Evolutionary conservation across 2,113 vertebrate genomes (phyloP).

Genomic region (Daboia siamensis): DNA sequence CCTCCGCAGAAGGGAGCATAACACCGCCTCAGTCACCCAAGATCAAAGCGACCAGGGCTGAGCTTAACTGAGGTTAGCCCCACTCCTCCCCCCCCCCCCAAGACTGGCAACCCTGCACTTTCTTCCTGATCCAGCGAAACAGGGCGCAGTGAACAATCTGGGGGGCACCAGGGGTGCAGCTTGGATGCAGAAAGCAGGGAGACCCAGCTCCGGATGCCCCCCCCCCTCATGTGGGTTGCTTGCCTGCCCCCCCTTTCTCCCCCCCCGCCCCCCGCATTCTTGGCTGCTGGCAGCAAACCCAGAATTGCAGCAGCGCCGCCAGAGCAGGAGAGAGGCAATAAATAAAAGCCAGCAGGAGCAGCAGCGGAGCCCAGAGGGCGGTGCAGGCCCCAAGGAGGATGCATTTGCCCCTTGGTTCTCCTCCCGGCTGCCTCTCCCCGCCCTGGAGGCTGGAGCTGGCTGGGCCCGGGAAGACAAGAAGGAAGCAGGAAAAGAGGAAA

Average conservation of each 20-base stretch:
- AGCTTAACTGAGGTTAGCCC: not conserved
- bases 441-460: slow-evolving; percentile 83
- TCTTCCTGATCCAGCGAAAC: not conserved
- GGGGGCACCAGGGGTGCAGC: not conserved
- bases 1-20: not conserved
- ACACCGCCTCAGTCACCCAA: not conserved
- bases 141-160: not conserved
- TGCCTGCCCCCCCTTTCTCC: slow-evolving; percentile 56
- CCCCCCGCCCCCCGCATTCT: slow-evolving; percentile 19
- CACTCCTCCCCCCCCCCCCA: accelerated
- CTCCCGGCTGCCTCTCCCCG: slow-evolving; percentile 75
- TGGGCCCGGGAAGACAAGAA: slow-evolving; percentile 2
- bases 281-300: slow-evolving; percentile 83
- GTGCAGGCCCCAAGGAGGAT: slow-evolving; percentile 72
- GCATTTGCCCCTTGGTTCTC: slow-evolving; percentile 87
- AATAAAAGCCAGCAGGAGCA: slow-evolving; percentile 88
- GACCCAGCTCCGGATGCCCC: slow-evolving; percentile 53
- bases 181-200: not conserved
- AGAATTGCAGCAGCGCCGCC: slow-evolving; percentile 89
- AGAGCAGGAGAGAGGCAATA: slow-evolving; percentile 91
- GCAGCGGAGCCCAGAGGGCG: slow-evolving; percentile 85
- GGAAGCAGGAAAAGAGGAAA: no score
- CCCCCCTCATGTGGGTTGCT: slow-evolving; percentile 70
- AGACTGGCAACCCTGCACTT: not conserved
- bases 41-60: not conserved